Percentiles rank a stretch among this genome's conserved stretches.
Conservation (phyloP, 2,888 invertebrate genomes). For the Mesoligia furuncula region DNA sequence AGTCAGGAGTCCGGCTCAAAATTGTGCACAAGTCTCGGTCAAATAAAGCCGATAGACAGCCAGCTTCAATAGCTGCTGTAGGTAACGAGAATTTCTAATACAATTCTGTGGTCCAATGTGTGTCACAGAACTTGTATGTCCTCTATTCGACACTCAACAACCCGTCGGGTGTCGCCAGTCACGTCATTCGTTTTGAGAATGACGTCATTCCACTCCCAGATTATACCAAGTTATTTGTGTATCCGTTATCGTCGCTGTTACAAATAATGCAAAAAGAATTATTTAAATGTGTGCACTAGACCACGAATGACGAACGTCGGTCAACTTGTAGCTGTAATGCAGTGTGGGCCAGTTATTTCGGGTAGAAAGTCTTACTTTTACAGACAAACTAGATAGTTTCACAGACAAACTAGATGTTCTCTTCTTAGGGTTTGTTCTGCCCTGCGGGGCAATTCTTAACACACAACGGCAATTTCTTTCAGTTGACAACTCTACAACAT, state of each 20-base stretch:
- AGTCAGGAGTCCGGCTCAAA: too few relatives aligned
- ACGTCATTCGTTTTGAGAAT: conserved; percentile 5
- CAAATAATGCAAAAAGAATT: conserved; percentile 55
- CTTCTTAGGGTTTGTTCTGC: background rate
- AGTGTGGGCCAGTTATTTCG: conserved; percentile 26
- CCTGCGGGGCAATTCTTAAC: background rate
- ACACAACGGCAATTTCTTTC: background rate
- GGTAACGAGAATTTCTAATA: background rate
- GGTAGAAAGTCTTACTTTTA: conserved; percentile 43
- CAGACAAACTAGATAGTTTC: background rate
- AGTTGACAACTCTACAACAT: background rate
- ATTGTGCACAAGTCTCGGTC: background rate
- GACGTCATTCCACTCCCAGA: conserved; percentile 38
- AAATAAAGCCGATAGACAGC: background rate
- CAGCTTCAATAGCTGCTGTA: background rate
- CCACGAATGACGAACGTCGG: conserved; percentile 54
- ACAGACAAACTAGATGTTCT: background rate
- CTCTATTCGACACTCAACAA: conserved; percentile 18
- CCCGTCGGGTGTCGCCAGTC: background rate
- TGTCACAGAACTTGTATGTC: background rate
- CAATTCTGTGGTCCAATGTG: background rate
- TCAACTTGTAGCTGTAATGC: conserved; percentile 41
- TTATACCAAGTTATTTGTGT: conserved; percentile 38
- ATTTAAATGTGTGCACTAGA: conserved; percentile 66
- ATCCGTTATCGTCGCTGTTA: conserved; percentile 48